Evolutionary conservation across 1,140 invertebrate genomes (phyloP).

Genomic region (Sarcophaga peregrina): DNA sequence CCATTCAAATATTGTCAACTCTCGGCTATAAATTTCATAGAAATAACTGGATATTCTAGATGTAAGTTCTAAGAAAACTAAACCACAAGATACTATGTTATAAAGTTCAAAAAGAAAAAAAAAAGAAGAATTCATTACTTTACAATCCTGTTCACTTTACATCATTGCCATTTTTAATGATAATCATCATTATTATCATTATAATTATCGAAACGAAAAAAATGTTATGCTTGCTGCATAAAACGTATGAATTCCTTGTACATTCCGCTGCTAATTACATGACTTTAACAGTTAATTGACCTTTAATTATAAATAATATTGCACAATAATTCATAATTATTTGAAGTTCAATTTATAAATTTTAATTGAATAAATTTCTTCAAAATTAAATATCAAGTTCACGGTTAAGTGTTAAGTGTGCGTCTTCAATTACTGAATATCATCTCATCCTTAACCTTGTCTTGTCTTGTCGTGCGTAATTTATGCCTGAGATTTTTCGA

Average conservation of each 20-base stretch:
- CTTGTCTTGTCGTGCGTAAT: not conserved
- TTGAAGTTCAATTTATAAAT: not conserved
- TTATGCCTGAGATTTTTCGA: not conserved
- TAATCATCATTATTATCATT: not conserved
- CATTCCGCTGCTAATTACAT: not conserved
- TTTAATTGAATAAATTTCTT: not conserved
- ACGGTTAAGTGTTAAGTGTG: not conserved
- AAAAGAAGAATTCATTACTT: not conserved
- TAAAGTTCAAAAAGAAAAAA: no score
- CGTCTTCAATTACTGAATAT: not conserved
- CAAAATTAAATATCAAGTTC: not conserved
- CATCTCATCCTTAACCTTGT: not conserved
- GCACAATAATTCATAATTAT: not conserved
- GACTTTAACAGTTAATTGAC: not conserved
- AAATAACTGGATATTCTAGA: no score
- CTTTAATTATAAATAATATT: not conserved
- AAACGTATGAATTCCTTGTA: not conserved
- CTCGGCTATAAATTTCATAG: no score
- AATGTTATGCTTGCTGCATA: not conserved
- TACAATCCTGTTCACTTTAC: not conserved
- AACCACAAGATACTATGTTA: no score
- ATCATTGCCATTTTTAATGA: slow-evolving; percentile 12
- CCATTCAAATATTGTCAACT: no score
- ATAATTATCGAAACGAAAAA: no score
- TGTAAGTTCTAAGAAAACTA: no score